These are phyloP conservation scores for Pterobdella sp. DNA, from an alignment of 2,888 invertebrate species.

Conservation along the genomic window DNA sequence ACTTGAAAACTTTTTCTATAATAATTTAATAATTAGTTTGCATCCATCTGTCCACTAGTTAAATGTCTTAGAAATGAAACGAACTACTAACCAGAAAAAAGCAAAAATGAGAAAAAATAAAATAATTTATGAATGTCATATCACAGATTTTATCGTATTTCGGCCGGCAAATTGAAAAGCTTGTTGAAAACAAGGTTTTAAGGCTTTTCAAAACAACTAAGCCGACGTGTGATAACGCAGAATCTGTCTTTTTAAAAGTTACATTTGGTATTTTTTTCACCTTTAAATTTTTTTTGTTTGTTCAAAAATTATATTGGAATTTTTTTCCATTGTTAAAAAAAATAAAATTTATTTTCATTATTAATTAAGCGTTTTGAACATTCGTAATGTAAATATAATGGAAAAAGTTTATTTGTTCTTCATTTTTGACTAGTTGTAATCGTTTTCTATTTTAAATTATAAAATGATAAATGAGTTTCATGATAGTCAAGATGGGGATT, in stretches of 20 bases:
- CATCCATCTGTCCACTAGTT: background rate
- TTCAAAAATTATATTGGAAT: background rate
- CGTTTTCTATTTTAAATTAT: background rate
- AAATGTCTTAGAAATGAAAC: background rate
- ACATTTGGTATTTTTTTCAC: background rate
- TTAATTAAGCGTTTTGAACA: conserved; percentile 9
- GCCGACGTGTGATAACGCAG: conserved; percentile 22
- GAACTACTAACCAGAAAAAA: background rate
- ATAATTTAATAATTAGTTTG: background rate
- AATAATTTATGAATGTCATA: background rate
- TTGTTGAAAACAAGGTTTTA: background rate
- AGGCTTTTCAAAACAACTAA: conserved; percentile 14
- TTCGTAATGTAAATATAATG: conserved; percentile 15
- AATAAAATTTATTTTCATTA: background rate
- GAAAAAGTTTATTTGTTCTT: conserved; percentile 11
- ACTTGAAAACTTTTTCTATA: background rate
- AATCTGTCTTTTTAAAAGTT: background rate
- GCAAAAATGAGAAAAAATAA: background rate
- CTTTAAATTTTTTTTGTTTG: background rate
- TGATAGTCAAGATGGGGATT: conserved; percentile 16
- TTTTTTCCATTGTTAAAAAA: background rate
- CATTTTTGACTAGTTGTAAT: background rate
- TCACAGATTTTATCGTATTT: background rate
- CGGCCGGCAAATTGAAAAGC: conserved; percentile 7
- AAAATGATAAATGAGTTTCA: conserved; percentile 13